Conservation (phyloP, 1,140 invertebrate genomes). For the Hydropsyche tenuis region DNA sequence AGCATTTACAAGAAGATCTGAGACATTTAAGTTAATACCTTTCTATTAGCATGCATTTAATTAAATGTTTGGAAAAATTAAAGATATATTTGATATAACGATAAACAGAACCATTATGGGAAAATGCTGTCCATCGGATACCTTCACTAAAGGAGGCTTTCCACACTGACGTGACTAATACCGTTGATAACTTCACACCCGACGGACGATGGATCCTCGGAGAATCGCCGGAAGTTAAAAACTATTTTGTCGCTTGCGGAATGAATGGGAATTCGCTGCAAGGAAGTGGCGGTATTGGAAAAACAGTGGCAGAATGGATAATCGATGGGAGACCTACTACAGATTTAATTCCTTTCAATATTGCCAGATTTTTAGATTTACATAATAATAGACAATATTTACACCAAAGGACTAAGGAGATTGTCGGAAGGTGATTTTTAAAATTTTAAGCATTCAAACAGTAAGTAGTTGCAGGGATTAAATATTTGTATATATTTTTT, state of each 20-base stretch:
- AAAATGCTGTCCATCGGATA: slow-evolving; percentile 71
- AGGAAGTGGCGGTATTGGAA: slow-evolving; percentile 78
- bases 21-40: slow-evolving; percentile 75
- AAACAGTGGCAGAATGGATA: slow-evolving; percentile 77
- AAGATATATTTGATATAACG: neutral
- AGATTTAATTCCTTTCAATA: slow-evolving; percentile 71
- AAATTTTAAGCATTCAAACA: slow-evolving; percentile 63
- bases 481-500: slow-evolving; percentile 43
- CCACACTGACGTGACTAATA: slow-evolving; percentile 68
- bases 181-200: slow-evolving; percentile 82
- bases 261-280: slow-evolving; percentile 72
- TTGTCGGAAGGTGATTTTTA: slow-evolving; percentile 68
- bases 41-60: too few relatives aligned
- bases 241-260: slow-evolving; percentile 83
- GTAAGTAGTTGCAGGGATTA: slow-evolving; percentile 5
- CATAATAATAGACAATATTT: slow-evolving; percentile 83
- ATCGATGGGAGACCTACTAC: slow-evolving; percentile 70
- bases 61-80: neutral
- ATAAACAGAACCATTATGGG: slow-evolving; percentile 62
- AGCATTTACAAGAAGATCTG: slow-evolving; percentile 64
- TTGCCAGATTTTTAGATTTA: slow-evolving; percentile 80
- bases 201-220: slow-evolving; percentile 74
- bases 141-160: slow-evolving; percentile 67
- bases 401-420: slow-evolving; percentile 74
- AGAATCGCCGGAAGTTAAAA: slow-evolving; percentile 75